phyloP scores from a whole-genome alignment of 2,113 vertebrate genomes.

The Ivindomyrus marchei region DNA sequence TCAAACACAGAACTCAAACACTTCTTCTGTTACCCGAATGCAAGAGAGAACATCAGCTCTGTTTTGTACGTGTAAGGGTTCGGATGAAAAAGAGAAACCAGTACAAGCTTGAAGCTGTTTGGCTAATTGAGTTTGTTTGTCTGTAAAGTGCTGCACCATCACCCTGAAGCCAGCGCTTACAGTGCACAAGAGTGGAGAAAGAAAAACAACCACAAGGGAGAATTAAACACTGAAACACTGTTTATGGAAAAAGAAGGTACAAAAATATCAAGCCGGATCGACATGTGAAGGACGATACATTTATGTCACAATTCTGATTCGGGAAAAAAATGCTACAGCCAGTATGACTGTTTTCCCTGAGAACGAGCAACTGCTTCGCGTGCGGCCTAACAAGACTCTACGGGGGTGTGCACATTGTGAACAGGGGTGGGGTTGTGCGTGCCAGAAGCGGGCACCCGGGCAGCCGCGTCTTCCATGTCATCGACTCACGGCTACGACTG shows the following conservation, averaged over 20 bases:
- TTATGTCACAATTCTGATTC: not conserved
- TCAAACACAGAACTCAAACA: not conserved
- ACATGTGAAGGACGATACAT: not conserved
- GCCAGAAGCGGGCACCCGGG: not conserved
- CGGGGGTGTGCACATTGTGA: not conserved
- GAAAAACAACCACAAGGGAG: not conserved
- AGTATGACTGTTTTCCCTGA: conserved; percentile 5
- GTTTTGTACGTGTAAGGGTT: not conserved
- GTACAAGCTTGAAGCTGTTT: not conserved
- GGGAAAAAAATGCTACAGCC: not conserved
- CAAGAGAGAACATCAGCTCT: not conserved
- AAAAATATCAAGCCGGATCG: not conserved
- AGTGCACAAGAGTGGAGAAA: not conserved
- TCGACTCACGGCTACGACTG: not conserved
- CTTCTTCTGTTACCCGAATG: not conserved
- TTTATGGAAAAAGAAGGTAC: conserved; percentile 29
- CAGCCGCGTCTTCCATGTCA: not conserved
- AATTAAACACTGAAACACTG: conserved; percentile 14
- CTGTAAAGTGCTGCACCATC: not conserved
- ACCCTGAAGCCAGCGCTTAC: not conserved
- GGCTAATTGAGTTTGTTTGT: not conserved
- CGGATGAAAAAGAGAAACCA: not conserved
- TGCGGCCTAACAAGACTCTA: not conserved
- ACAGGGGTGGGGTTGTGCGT: not conserved
- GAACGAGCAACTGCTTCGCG: not conserved